Percentiles rank a stretch among this genome's conserved stretches.
Conservation (phyloP, 1,140 invertebrate species). For the Drosophila varians region DNA sequence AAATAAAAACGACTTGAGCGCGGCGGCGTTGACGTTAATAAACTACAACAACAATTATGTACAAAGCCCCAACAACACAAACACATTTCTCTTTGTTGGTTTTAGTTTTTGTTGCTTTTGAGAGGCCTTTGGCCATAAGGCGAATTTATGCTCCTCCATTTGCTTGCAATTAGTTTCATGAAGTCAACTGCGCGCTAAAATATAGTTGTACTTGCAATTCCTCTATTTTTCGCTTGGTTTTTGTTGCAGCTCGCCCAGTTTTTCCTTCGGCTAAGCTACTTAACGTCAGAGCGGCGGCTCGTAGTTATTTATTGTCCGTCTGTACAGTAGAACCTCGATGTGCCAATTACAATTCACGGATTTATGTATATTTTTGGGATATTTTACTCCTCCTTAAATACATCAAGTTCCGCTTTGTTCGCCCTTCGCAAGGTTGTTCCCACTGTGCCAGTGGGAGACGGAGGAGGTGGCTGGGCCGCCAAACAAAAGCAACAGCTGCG, state of each 20-base stretch:
- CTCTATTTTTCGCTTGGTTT: no score
- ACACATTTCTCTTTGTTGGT: constrained; percentile 11
- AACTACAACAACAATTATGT: constrained; percentile 39
- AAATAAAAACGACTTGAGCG: constrained; percentile 31
- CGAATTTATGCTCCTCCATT: constrained; percentile 43
- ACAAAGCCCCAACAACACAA: background rate
- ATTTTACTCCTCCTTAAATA: no score
- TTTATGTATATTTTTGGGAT: no score
- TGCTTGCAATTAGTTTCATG: constrained; percentile 43
- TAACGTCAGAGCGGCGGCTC: constrained; percentile 36
- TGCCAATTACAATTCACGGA: background rate
- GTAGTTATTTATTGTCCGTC: constrained; percentile 49
- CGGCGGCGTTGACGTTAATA: constrained; percentile 43
- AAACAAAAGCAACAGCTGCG: constrained; percentile 69
- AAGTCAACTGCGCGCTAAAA: constrained; percentile 39
- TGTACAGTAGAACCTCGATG: background rate
- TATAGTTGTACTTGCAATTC: constrained; percentile 11
- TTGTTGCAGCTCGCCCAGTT: constrained; percentile 6
- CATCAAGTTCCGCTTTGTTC: no score
- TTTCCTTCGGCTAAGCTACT: constrained; percentile 50
- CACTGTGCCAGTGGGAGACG: constrained; percentile 31
- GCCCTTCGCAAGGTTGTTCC: constrained; percentile 63
- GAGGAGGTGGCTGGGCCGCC: constrained; percentile 16
- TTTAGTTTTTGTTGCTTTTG: constrained; percentile 4
- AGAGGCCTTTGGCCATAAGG: constrained; percentile 24